These are phyloP conservation scores for Pandion haliaetus DNA, from an alignment of 2,113 vertebrate species.

Conservation along the genomic window DNA sequence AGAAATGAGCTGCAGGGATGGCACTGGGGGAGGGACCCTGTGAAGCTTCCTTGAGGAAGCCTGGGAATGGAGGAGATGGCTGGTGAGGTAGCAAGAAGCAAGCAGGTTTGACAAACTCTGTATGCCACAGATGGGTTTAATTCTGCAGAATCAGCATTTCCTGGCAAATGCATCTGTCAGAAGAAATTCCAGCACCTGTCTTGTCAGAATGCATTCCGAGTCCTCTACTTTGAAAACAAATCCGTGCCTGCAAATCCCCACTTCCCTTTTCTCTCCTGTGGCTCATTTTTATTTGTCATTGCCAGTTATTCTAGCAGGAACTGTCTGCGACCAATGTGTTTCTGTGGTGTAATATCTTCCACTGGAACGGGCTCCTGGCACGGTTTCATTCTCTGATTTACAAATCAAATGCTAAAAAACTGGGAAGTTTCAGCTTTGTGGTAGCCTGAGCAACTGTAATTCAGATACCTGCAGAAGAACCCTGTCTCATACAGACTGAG, in stretches of 20 bases:
- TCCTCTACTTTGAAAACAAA: background rate
- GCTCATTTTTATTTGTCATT: background rate
- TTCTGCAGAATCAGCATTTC: constrained; percentile 28
- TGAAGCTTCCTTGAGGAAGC: background rate
- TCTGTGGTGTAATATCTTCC: background rate
- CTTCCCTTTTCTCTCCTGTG: background rate
- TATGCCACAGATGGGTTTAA: background rate
- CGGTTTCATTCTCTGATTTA: background rate
- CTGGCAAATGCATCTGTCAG: background rate
- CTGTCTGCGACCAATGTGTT: background rate
- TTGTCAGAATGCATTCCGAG: background rate
- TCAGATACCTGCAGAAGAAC: background rate
- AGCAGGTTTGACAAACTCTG: constrained; percentile 11
- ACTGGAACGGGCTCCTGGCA: background rate
- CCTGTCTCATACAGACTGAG: background rate
- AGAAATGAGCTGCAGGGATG: background rate
- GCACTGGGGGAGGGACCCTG: background rate
- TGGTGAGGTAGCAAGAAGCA: background rate
- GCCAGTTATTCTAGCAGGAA: background rate
- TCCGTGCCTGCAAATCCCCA: background rate
- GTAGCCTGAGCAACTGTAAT: background rate
- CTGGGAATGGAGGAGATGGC: background rate
- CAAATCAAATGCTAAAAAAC: background rate
- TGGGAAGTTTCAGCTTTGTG: background rate
- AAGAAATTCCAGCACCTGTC: constrained; percentile 21